Evolutionary conservation across 2,113 vertebrate genomes (phyloP), one percentile per base, ranked within the genome.

Genomic region (Piaya cayana): DNA sequence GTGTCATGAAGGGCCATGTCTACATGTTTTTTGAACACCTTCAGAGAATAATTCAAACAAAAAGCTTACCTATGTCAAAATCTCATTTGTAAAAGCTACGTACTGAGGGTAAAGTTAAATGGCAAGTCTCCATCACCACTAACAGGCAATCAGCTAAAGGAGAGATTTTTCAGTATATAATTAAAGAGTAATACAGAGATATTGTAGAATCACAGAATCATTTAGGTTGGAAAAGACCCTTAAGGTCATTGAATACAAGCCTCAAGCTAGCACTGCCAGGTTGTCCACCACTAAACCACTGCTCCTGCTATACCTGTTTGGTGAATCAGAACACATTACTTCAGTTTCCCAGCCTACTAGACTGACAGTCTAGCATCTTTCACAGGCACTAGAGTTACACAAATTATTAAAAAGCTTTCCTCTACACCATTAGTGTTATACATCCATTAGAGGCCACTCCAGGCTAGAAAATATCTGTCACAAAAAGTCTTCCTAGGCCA

Each of bases 371-470:
- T 88, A 88, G 58, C 88, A 81, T 93, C 62, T 53, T 95, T 93
- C 93, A 88, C 52, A 74, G 88, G 85, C 68, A 75, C 60, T 95
- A 88, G 59, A 90, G 64, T 88, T 68, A 78, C 76, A 93, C 90
- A 90, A 96, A 96, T 96, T 95, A 96, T 96, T 96, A 94, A 95
- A 96, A 95, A 94, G 90, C 85, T 94, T 86, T 83, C 81, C 85
- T 64, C 79, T 95, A 52, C 79, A 86, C 52, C 52, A 80, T 83
- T 82, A 92, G 90, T 88, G 85, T 96, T 90, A 90, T 36, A 92
- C 32, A 95, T 81, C 93, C 92, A 90, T 95, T 97, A 96, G 94
- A 92, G 92, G 92, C 85, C 76, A 96, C 58, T 83, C 76, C 64
- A 96, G 71, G 82, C 64, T 93, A 90, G 76, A 92, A 96, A 92